Base-by-base conservation (phyloP, 2,797 vertebrate species). In the Melanotaenia maccullochi region DNA sequence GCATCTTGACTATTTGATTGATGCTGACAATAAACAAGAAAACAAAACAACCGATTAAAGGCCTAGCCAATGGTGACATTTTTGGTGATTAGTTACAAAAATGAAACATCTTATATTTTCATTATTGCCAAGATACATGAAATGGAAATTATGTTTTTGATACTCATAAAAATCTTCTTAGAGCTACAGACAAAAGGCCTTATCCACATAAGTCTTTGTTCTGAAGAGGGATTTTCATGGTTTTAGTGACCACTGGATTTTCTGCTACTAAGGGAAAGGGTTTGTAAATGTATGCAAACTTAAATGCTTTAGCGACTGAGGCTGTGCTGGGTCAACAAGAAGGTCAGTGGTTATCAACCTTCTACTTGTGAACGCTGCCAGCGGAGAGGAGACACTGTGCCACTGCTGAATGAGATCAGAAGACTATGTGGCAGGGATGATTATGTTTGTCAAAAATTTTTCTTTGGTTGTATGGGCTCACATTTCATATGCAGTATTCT, bases 271-370 rank as follows among this genome's bases (percentile, higher is more conserved):
- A 42, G 14, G 13, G 40, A 30, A 62, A 18, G 40, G 8, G 12
- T 44, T 30, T 42, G 22, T 22, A 44, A 51, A 25, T 63, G n/a
- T 44, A 22, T 62, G 36, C 66, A 59, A 49, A 51, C n/a, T 59
- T 36, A 9, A 28, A 44, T 55, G 60, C 38, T 54, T 71, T 28
- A 2, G 38, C 33, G 28, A 55, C 9, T 2, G 51, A 28, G 20
- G 47, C 52, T 56, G 38, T 16, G 28, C n/a, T 42, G 22, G 28
- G 68, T 71, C 36, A 71, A 13, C 51, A 33, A 60, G 38, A 55
- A 35, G 51, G 52, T 47, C 69, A 30, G 7, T 47, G 30, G 30
- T 64, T 56, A 57, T 57, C 42, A 38, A 30, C 7, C 16, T 51
- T 30, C 32, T 58, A 18, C 55, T 49, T 32, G 51, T 24, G 44